A percentile compares a stretch with the other conserved stretches of the same genome.
Evolutionary conservation across 2,888 invertebrate species (phyloP).

Genomic region (Platerodrilus igneus): DNA sequence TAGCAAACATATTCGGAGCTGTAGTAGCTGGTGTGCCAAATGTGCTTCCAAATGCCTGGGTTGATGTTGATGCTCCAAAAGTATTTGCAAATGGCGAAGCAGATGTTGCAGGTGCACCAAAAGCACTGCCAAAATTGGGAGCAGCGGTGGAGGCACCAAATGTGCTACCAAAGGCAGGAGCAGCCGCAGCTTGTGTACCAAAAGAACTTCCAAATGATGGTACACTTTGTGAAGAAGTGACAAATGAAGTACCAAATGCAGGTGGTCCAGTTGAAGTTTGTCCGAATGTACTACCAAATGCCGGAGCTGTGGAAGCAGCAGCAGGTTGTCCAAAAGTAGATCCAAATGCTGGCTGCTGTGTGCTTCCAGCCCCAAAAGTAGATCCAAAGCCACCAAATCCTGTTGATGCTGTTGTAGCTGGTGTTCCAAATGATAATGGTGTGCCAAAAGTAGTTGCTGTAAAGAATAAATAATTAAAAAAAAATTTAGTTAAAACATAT

Average conservation of each 20-base stretch:
- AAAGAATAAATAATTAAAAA: conserved; percentile 20
- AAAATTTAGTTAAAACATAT: no score
- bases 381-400: conserved; percentile 51
- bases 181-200: conserved; percentile 29
- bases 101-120: conserved; percentile 43
- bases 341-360: conserved; percentile 48
- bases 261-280: conserved; percentile 31
- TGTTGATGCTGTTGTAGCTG: conserved; percentile 48
- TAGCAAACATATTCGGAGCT: conserved; percentile 45
- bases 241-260: conserved; percentile 37
- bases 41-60: conserved; percentile 33
- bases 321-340: conserved; percentile 39
- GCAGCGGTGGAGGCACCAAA: conserved; percentile 41
- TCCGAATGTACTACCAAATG: conserved; percentile 38
- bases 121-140: conserved; percentile 43
- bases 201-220: conserved; percentile 34
- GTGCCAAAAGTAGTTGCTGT: conserved; percentile 49
- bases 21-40: conserved; percentile 41
- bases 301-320: conserved; percentile 24
- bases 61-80: conserved; percentile 47
- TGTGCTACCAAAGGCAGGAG: conserved; percentile 44
- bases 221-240: conserved; percentile 28
- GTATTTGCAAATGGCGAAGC: conserved; percentile 41
- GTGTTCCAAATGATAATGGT: conserved; percentile 40
- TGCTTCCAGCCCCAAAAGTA: conserved; percentile 47